Evolutionary conservation across 1,140 invertebrate genomes (phyloP).

Genomic region (Pseudomyrmex cubaensis): DNA sequence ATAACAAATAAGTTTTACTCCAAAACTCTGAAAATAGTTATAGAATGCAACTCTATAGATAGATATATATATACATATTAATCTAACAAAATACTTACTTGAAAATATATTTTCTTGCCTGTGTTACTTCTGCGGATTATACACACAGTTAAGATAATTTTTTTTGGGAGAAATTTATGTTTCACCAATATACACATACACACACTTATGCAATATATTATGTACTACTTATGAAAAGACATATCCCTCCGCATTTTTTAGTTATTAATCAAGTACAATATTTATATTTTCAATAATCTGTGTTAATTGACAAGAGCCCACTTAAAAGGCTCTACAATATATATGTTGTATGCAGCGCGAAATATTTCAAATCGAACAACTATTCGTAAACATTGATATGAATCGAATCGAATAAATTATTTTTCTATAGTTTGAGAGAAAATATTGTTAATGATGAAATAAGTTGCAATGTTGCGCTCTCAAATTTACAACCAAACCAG

Average conservation of each 20-base stretch:
- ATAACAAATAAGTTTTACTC: not conserved
- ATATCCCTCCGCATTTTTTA: slow-evolving; percentile 14
- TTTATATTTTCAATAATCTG: slow-evolving; percentile 36
- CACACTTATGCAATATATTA: slow-evolving; percentile 7
- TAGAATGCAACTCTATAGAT: not conserved
- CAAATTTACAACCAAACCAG: not conserved
- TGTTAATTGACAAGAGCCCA: not conserved
- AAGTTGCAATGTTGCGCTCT: slow-evolving; percentile 24
- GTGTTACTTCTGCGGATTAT: not conserved
- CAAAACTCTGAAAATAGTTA: slow-evolving; percentile 4
- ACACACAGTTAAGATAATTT: not conserved
- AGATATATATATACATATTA: slow-evolving; percentile 7
- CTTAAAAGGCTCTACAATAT: not conserved
- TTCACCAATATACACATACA: not conserved
- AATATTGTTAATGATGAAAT: slow-evolving; percentile 4
- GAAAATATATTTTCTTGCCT: slow-evolving; percentile 9
- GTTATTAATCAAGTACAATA: slow-evolving; percentile 15
- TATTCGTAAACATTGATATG: no score
- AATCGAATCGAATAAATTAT: not conserved
- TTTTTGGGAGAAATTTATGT: not conserved
- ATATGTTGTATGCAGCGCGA: not conserved
- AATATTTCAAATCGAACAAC: not conserved
- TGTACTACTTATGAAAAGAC: not conserved
- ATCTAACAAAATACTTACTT: slow-evolving; percentile 19
- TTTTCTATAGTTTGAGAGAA: slow-evolving; percentile 21